phyloP scores from a whole-genome alignment of 2,888 invertebrate genomes.

The Baronia brevicornis region DNA sequence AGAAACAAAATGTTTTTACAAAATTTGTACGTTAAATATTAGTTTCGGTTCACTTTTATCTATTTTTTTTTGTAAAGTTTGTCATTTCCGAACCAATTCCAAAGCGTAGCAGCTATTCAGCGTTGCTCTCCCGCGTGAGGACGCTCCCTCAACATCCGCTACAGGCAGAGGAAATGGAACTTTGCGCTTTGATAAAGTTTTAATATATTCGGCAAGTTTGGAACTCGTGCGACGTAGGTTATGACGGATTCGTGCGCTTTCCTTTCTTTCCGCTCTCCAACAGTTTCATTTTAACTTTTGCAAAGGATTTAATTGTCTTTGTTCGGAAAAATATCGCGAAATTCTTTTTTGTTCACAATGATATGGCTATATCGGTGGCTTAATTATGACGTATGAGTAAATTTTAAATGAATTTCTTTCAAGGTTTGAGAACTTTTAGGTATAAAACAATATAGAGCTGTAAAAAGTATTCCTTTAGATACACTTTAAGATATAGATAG shows the following conservation, averaged over 20 bases:
- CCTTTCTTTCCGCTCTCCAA: slow-evolving; percentile 16
- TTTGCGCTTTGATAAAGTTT: slow-evolving; percentile 72
- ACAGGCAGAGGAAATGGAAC: slow-evolving; percentile 60
- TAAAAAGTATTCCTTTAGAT: background rate
- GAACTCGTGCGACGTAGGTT: slow-evolving; percentile 54
- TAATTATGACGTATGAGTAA: no score
- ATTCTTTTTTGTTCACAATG: no score
- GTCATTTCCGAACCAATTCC: slow-evolving; percentile 28
- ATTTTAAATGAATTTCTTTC: no score
- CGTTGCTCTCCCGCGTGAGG: slow-evolving; percentile 28
- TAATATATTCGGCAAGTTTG: slow-evolving; percentile 69
- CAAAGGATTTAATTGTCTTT: slow-evolving; percentile 32
- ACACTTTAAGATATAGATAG: background rate
- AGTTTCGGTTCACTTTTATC: slow-evolving; percentile 39
- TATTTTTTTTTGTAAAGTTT: slow-evolving; percentile 22
- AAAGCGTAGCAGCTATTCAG: slow-evolving; percentile 26
- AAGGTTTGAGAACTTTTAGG: no score
- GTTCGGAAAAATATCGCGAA: slow-evolving; percentile 14
- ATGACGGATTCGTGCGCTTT: slow-evolving; percentile 53
- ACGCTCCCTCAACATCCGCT: slow-evolving; percentile 28
- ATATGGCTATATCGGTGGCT: no score
- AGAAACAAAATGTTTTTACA: no score
- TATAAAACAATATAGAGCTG: slow-evolving; percentile 1
- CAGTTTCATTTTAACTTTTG: slow-evolving; percentile 18
- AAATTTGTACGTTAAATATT: slow-evolving; percentile 31